phyloP scores from a whole-genome alignment of 2,113 vertebrate genomes.

The Psilopogon haemacephalus region DNA sequence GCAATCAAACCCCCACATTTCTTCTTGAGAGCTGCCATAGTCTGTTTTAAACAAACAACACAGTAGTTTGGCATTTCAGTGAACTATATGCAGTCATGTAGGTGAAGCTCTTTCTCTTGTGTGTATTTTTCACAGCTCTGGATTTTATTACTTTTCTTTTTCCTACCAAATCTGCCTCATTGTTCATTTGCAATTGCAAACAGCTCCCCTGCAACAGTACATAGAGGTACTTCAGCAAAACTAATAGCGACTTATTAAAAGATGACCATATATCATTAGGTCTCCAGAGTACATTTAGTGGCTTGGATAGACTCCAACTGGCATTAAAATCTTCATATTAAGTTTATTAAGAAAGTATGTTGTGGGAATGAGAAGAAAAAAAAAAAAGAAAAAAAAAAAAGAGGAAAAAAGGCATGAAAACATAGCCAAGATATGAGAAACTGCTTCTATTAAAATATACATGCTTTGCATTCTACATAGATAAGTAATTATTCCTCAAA shows the following conservation, averaged over 20 bases:
- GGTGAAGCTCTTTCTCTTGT: background rate
- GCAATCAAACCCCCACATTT: background rate
- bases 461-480: background rate
- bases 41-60: background rate
- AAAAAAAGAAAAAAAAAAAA: fast-evolving
- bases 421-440: background rate
- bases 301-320: background rate
- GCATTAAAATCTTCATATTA: slow-evolving; percentile 15
- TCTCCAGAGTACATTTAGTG: background rate
- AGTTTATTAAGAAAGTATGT: background rate
- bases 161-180: background rate
- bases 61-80: background rate
- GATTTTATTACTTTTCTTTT: background rate
- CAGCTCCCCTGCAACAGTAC: background rate
- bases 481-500: background rate
- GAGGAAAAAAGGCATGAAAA: background rate
- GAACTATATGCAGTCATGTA: background rate
- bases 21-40: background rate
- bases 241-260: slow-evolving; percentile 26
- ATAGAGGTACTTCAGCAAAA: slow-evolving; percentile 22
- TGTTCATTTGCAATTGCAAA: slow-evolving; percentile 11
- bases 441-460: background rate
- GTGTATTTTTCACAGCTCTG: background rate
- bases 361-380: background rate
- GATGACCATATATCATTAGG: slow-evolving; percentile 5